Evolutionary conservation across 2,113 vertebrate genomes (phyloP), one percentile per base, ranked within the genome.

Genomic region (Dicentrarchus labrax): DNA sequence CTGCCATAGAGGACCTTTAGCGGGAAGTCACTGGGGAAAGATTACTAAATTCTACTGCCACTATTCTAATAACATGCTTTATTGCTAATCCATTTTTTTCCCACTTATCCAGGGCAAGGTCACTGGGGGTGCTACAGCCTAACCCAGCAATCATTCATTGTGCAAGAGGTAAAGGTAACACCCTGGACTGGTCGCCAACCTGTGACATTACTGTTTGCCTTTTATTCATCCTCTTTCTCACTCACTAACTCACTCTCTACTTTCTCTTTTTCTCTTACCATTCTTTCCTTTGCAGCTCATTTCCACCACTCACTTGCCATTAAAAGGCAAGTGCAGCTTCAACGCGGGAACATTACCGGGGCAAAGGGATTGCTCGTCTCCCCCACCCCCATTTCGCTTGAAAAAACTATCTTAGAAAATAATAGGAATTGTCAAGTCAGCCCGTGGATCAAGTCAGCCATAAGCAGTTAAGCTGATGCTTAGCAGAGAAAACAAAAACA

Each of bases 391-490:
- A 41, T 41, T 41, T 41, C 41, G 8, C 41, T 41, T 45, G 11
- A 45, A 45, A 45, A 45, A 45, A 11, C 43, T 10, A 9, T 13
- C 53, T 70, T 16, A 12, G 70, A 73, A 80, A 43, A 79, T 65
- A 85, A 56, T 74, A 16, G 48, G 16, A 84, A 82, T 24, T 56
- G 53, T 80, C 41, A 79, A 69, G 61, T 69, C 38, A 53, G 68
- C 50, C 64, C 6, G 3, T 57, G 50, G 83, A 85, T 85, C 43
- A 66, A 72, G 56, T 65, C 83, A 69, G 75, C 54, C 69, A 53
- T 67, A 47, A 75, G 70, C 72, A 72, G 70, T 73, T 80, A 82
- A 84, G 80, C 74, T 53, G 85, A 86, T 51, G 72, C 59, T 71
- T 54, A 1, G 54, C 65, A 79, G 74, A 50, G 77, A 72, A 80